phyloP scores from a whole-genome alignment of 2,888 invertebrate genomes.

The Scaptomyza polygonia region DNA sequence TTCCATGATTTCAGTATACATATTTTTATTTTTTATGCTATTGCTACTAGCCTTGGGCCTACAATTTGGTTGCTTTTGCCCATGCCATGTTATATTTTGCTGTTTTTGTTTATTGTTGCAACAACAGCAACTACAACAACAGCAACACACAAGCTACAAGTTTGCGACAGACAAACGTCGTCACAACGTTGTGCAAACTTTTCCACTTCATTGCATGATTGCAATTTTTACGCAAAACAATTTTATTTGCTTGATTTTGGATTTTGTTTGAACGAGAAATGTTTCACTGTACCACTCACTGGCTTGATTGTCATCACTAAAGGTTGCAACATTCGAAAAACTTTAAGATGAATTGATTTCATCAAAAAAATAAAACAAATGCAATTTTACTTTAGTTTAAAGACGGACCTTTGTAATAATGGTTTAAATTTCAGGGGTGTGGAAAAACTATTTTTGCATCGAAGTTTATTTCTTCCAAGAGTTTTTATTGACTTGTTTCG shows the following conservation, averaged over 20 bases:
- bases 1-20: constrained; percentile 22
- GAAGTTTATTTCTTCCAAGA: not conserved
- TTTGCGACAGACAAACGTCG: constrained; percentile 64
- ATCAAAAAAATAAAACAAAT: not conserved
- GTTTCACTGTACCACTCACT: constrained; percentile 26
- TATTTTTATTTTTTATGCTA: constrained; percentile 27
- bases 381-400: not conserved
- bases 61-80: constrained; percentile 48
- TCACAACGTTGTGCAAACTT: constrained; percentile 75
- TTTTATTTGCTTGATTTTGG: constrained; percentile 73
- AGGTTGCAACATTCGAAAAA: constrained; percentile 18
- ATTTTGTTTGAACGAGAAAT: constrained; percentile 34
- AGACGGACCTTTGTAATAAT: too few relatives aligned
- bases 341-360: constrained; percentile 20
- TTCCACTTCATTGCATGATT: constrained; percentile 77
- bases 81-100: constrained; percentile 49
- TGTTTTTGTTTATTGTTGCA: constrained; percentile 54
- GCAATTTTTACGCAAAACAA: constrained; percentile 77
- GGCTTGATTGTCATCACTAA: constrained; percentile 43
- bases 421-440: too few relatives aligned
- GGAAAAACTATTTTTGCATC: too few relatives aligned
- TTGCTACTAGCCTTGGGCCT: constrained; percentile 63
- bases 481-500: too few relatives aligned
- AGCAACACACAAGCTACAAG: constrained; percentile 37
- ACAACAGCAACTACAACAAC: constrained; percentile 25